Percentiles rank a stretch among this genome's conserved stretches.
Evolutionary conservation across 2,888 invertebrate species (phyloP).

Genomic region (Dione juno): DNA sequence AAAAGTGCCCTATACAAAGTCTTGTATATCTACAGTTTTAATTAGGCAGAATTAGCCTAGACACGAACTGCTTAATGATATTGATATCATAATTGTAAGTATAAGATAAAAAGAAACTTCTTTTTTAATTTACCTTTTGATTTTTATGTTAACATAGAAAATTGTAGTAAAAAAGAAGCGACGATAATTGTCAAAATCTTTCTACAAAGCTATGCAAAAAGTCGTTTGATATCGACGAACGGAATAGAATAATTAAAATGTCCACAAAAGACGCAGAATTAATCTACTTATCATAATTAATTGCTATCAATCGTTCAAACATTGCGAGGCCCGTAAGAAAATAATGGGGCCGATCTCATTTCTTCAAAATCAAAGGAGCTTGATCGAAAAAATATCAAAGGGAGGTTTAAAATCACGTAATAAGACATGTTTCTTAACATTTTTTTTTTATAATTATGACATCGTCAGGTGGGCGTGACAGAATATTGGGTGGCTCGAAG

Average conservation of each 20-base stretch:
- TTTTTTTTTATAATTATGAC: conserved; percentile 71
- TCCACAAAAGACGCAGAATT: conserved; percentile 43
- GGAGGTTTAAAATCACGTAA: conserved; percentile 63
- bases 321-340: conserved; percentile 60
- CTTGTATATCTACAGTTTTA: not conserved
- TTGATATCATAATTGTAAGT: too few species aligned
- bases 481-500: conserved; percentile 59
- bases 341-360: conserved; percentile 72
- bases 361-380: conserved; percentile 68
- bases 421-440: conserved; percentile 61
- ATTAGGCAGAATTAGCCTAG: not conserved
- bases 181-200: conserved; percentile 5
- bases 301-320: conserved; percentile 55
- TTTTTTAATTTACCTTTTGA: too few species aligned
- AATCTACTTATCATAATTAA: conserved; percentile 59
- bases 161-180: not conserved
- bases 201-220: conserved; percentile 8
- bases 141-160: not conserved
- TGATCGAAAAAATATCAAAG: conserved; percentile 77
- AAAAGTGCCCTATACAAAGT: not conserved
- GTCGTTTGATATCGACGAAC: conserved; percentile 37
- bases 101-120: too few species aligned
- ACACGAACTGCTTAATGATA: too few species aligned
- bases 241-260: conserved; percentile 43
- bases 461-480: conserved; percentile 71